Percentiles rank a stretch among this genome's conserved stretches.
These are phyloP conservation scores for Caenorhabditis angaria DNA, from an alignment of 2,888 invertebrate species.

Conservation along the genomic window DNA sequence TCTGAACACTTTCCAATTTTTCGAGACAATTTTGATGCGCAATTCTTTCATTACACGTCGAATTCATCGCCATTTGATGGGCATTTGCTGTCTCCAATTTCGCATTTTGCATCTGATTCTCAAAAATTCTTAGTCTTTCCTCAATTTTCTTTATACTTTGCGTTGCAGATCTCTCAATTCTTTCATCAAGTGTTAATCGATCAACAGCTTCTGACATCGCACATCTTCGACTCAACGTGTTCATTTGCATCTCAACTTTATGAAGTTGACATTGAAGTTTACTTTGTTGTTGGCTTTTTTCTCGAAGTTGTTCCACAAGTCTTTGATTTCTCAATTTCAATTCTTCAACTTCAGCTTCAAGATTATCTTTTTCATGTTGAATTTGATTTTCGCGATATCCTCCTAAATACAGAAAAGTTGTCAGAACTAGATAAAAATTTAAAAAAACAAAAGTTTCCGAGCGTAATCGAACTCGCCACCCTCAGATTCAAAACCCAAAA, in stretches of 20 bases:
- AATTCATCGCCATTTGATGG: slow-evolving; percentile 61
- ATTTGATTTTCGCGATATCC: slow-evolving; percentile 40
- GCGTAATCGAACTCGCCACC: too few relatives aligned
- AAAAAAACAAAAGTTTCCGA: neutral
- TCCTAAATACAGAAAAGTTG: neutral
- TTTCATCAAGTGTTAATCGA: slow-evolving; percentile 52
- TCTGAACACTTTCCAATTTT: slow-evolving; percentile 68
- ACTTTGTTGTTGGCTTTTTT: slow-evolving; percentile 65
- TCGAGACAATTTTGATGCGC: slow-evolving; percentile 65
- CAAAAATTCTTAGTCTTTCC: slow-evolving; percentile 55
- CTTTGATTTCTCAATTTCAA: slow-evolving; percentile 58
- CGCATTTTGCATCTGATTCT: slow-evolving; percentile 54
- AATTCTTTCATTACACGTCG: slow-evolving; percentile 54
- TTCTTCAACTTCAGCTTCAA: neutral
- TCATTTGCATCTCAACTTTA: slow-evolving; percentile 59
- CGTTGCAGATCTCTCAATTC: slow-evolving; percentile 45
- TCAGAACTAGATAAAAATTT: slow-evolving; percentile 6
- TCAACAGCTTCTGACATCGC: slow-evolving; percentile 63
- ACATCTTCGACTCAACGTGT: slow-evolving; percentile 47
- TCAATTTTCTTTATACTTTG: slow-evolving; percentile 55
- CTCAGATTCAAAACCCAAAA: too few relatives aligned
- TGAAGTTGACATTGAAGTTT: slow-evolving; percentile 56
- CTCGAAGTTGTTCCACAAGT: slow-evolving; percentile 66
- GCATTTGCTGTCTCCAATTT: slow-evolving; percentile 56
- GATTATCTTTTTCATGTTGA: neutral